These are phyloP conservation scores for Polypedilum vanderplanki DNA, from an alignment of 1,140 invertebrate genomes.

Conservation along the genomic window DNA sequence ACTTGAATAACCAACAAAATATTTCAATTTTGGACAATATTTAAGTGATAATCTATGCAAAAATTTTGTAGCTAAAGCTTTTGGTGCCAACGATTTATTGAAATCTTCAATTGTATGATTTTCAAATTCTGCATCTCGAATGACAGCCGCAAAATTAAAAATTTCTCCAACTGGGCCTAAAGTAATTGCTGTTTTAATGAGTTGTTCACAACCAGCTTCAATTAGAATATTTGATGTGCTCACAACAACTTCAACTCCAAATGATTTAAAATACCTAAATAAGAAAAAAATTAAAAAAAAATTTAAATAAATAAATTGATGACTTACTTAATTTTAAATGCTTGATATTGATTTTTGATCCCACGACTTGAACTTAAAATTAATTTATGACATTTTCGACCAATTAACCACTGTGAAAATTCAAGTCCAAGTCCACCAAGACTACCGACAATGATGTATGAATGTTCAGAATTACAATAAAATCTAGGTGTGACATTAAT, in stretches of 20 bases:
- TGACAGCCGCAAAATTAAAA: conserved; percentile 67
- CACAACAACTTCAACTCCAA: conserved; percentile 52
- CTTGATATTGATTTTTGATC: conserved; percentile 68
- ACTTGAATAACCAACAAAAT: no score
- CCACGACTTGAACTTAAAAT: conserved; percentile 68
- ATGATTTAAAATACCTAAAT: no score
- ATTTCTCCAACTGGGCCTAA: conserved; percentile 63
- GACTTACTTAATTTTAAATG: conserved; percentile 47
- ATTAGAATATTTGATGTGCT: conserved; percentile 54
- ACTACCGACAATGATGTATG: no score
- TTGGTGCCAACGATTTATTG: conserved; percentile 46
- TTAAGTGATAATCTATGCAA: conserved; percentile 49
- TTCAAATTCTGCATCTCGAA: conserved; percentile 53
- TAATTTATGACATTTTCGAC: conserved; percentile 65
- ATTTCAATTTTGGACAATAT: conserved; percentile 48
- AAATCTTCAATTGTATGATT: conserved; percentile 56
- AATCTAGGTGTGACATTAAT: not conserved
- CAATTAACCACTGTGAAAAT: no score
- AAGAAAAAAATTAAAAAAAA: no score
- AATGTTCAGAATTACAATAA: conserved; percentile 39
- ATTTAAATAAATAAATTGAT: no score
- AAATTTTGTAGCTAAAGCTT: conserved; percentile 49
- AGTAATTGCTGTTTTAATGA: conserved; percentile 52
- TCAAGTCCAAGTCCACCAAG: no score
- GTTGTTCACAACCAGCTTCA: conserved; percentile 47